Evolutionary conservation across 2,888 invertebrate genomes (phyloP).

Genomic region (Spodoptera littoralis): DNA sequence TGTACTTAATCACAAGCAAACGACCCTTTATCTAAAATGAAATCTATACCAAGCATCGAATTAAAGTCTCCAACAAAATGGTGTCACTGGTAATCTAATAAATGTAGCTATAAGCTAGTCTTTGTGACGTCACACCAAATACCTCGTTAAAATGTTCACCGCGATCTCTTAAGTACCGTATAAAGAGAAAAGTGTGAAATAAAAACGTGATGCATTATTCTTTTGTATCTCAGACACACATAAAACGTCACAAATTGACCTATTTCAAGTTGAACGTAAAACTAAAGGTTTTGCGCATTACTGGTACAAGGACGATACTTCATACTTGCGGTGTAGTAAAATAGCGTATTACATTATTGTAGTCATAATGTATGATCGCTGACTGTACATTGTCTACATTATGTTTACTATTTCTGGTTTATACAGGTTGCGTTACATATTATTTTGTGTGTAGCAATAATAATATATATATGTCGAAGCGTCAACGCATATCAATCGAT

Average conservation of each 20-base stretch:
- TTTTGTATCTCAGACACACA: slow-evolving; percentile 62
- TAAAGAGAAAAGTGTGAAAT: slow-evolving; percentile 56
- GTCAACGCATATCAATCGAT: too few relatives aligned
- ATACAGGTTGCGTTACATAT: too few relatives aligned
- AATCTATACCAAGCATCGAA: slow-evolving; percentile 29
- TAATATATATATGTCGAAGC: too few relatives aligned
- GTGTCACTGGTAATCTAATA: slow-evolving; percentile 24
- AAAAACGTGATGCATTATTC: slow-evolving; percentile 61
- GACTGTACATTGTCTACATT: slow-evolving; percentile 37
- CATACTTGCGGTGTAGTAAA: slow-evolving; percentile 64
- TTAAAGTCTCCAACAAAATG: slow-evolving; percentile 27
- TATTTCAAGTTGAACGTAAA: slow-evolving; percentile 63
- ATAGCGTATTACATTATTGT: slow-evolving; percentile 54
- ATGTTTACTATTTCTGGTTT: slow-evolving; percentile 11
- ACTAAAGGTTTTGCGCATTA: slow-evolving; percentile 61
- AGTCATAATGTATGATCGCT: slow-evolving; percentile 53
- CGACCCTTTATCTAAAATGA: slow-evolving; percentile 10
- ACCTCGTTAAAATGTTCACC: slow-evolving; percentile 43
- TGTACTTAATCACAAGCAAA: slow-evolving; percentile 7
- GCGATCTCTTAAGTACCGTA: slow-evolving; percentile 50
- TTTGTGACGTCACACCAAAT: slow-evolving; percentile 37
- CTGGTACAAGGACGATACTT: slow-evolving; percentile 58
- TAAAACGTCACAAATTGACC: slow-evolving; percentile 63
- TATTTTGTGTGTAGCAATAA: too few relatives aligned
- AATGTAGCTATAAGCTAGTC: slow-evolving; percentile 33